A percentile compares a stretch with the other conserved stretches of the same genome.
Evolutionary conservation across 2,888 invertebrate species (phyloP).

Genomic region (Tromatobia lineatoria): DNA sequence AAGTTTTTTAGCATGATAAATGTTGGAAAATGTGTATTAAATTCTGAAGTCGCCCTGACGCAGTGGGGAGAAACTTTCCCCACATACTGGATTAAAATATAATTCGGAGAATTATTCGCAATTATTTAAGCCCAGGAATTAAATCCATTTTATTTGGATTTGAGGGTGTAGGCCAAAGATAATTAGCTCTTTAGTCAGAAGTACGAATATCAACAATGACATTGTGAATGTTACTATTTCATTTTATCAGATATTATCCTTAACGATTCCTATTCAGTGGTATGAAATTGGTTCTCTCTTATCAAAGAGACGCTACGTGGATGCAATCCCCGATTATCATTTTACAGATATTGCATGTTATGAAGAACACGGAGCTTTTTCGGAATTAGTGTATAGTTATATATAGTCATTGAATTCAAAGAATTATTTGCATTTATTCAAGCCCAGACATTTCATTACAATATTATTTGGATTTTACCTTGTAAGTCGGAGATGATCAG

Average conservation of each 20-base stretch:
- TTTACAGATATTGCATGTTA: neutral
- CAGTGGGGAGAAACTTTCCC: too few species aligned
- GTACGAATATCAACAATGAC: neutral
- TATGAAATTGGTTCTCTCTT: neutral
- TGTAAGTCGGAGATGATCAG: neutral
- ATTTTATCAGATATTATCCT: neutral
- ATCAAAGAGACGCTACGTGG: neutral
- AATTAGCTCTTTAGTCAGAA: neutral
- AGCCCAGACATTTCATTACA: too few species aligned
- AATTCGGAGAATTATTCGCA: too few species aligned
- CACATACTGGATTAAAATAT: too few species aligned
- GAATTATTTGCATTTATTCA: too few species aligned
- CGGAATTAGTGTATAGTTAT: neutral
- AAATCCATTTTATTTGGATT: too few species aligned
- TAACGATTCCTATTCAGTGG: neutral
- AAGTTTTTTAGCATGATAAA: too few species aligned
- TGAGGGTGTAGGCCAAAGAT: neutral
- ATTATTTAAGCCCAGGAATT: too few species aligned
- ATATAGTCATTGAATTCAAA: constrained; percentile 11
- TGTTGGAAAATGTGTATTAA: too few species aligned
- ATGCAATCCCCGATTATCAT: neutral
- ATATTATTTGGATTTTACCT: too few species aligned
- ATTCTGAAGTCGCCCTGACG: too few species aligned
- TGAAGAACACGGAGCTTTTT: neutral
- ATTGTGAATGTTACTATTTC: neutral